A percentile compares a stretch with the other conserved stretches of the same genome.
Evolutionary conservation across 1,140 invertebrate genomes (phyloP).

Genomic region (Zaprionus inermis): DNA sequence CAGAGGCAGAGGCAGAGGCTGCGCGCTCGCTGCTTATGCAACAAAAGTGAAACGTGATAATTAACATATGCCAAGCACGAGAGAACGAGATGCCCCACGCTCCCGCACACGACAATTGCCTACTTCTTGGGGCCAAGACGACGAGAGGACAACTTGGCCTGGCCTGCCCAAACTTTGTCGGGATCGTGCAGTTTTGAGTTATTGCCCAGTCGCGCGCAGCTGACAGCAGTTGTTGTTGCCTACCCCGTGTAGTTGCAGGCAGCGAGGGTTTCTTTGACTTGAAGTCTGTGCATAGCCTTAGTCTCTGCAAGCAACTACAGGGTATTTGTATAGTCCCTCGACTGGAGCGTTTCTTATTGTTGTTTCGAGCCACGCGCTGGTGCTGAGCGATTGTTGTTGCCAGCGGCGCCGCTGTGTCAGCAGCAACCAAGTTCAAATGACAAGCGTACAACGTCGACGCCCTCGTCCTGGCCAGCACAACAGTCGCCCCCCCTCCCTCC

Average conservation of each 20-base stretch:
- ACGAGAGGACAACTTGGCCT: conserved; percentile 20
- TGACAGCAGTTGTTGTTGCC: conserved; percentile 58
- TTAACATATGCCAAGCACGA: conserved; percentile 70
- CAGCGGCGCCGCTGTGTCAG: conserved; percentile 30
- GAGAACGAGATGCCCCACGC: too few relatives aligned
- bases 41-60: conserved; percentile 62
- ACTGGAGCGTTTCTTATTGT: not conserved
- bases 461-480: not conserved
- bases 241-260: not conserved
- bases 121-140: conserved; percentile 13
- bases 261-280: not conserved
- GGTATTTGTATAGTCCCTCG: not conserved
- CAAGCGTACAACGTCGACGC: conserved; percentile 33
- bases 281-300: too few relatives aligned
- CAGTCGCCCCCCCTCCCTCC: not conserved
- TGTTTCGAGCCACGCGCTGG: not conserved
- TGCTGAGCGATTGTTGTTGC: conserved; percentile 16
- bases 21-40: conserved; percentile 27
- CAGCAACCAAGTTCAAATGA: conserved; percentile 51
- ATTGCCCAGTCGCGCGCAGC: conserved; percentile 52
- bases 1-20: not conserved
- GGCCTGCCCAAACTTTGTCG: conserved; percentile 21
- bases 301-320: not conserved
- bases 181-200: conserved; percentile 62
- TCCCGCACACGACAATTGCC: conserved; percentile 42